These are phyloP conservation scores for Meleagris gallopavo DNA, from an alignment of 2,113 vertebrate genomes.

Conservation along the genomic window DNA sequence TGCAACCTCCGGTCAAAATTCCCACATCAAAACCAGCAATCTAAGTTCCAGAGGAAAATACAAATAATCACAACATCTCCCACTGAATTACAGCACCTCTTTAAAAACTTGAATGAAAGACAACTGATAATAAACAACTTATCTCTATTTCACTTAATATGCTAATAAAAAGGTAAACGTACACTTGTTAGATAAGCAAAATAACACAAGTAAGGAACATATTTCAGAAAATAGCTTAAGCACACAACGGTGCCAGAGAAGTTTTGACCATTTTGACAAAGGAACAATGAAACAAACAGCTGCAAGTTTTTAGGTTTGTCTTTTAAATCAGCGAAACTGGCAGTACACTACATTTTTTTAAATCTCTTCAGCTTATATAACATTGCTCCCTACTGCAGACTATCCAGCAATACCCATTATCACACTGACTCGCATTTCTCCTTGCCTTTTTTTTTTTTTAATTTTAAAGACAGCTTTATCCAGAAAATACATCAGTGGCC, in stretches of 20 bases:
- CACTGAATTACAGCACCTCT: background rate
- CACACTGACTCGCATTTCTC: background rate
- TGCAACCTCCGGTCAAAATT: background rate
- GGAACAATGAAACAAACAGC: background rate
- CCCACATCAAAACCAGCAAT: background rate
- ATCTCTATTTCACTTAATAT: background rate
- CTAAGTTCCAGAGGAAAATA: background rate
- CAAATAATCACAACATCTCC: background rate
- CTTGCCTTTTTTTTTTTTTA: background rate
- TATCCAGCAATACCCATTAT: background rate
- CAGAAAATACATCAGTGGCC: background rate
- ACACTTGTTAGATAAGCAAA: background rate
- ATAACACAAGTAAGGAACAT: background rate
- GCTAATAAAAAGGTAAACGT: background rate
- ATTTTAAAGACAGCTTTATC: background rate
- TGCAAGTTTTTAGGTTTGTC: background rate
- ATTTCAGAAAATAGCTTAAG: background rate
- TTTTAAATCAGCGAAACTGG: background rate
- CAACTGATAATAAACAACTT: background rate
- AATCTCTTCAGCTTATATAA: background rate
- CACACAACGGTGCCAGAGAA: background rate
- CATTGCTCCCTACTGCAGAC: too few species aligned
- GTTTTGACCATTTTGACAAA: background rate
- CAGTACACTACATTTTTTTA: background rate
- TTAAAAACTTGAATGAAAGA: background rate